Base-by-base conservation (phyloP, 2,797 vertebrate genomes). In the Oreochromis grahami region DNA sequence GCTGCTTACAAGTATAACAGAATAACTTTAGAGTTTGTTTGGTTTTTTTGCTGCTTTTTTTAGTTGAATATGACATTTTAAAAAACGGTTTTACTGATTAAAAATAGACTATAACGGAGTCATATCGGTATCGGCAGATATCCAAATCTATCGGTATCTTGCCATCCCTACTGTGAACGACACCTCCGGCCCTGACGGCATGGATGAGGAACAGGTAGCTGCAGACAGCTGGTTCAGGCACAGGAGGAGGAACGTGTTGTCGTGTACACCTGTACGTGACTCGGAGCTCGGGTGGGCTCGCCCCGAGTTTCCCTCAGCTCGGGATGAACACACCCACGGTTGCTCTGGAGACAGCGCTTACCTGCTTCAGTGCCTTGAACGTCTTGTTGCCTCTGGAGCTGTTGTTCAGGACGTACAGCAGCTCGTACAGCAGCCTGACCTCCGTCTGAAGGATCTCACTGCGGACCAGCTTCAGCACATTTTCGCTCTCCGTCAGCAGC, bases 361-460 rank as follows among this genome's bases (percentile, higher is more conserved):
- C 98, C 98, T 98, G 98, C 92, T 96, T 96, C 55, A 99, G 83
- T 1, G 93, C 96, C 76, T 96, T 93, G 87, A 96, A 97, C 0
- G 97, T 93, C 89, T 96, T 97, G 94, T 98, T 98, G 48, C 83
- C 95, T 45, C 96, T 93, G 82, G 94, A 89, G 86, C 94, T 94
- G 93, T 97, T 96, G 82, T 96, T 96, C 19, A 96, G 94, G 14
- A 85, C 85, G 82, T 98, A 96, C 5, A 98, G 93, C 76, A 99
- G 29, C 4, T 97, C 93, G 65, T 96, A 96, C 5, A 99, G 89
- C 3, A 97, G 88, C 12, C 95, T 91, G 3, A 95, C 87, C 92
- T 99, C 98, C 51, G 95, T 94, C 79, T 96, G 94, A n/a, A 98
- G 91, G 14, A 94, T 81, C 5, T 86, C 83, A 79, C 93, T 97